Evolutionary conservation across 2,797 vertebrate species (phyloP).

Genomic region (Syngnathus rostellatus): DNA sequence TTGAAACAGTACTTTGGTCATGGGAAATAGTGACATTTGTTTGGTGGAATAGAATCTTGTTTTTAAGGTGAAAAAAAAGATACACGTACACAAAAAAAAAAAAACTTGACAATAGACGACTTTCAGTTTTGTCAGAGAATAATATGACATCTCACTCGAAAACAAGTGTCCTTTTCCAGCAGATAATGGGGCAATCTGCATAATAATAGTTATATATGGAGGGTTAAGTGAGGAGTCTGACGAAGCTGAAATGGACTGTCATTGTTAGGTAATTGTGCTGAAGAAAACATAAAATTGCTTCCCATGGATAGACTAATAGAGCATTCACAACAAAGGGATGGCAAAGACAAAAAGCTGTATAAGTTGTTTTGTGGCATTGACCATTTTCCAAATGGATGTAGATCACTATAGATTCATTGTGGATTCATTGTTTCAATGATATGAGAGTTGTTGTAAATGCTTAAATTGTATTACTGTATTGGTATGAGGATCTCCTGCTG

Average conservation of each 20-base stretch:
- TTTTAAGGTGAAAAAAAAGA: neutral
- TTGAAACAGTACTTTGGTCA: neutral
- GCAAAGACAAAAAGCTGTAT: neutral
- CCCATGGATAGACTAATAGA: constrained; percentile 42
- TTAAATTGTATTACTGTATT: neutral
- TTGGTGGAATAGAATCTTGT: neutral
- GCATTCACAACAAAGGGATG: constrained; percentile 23
- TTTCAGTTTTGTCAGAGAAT: constrained; percentile 25
- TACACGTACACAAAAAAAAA: neutral
- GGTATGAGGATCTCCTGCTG: too few species aligned
- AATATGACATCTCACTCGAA: constrained; percentile 44
- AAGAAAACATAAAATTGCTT: constrained; percentile 46
- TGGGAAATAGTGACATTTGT: neutral
- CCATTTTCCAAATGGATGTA: neutral
- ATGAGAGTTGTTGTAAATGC: neutral
- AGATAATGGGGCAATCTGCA: constrained; percentile 59
- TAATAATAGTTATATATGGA: constrained; percentile 59
- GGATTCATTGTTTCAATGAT: neutral
- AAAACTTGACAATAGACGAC: constrained; percentile 26
- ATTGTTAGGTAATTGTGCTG: constrained; percentile 56
- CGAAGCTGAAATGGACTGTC: constrained; percentile 56
- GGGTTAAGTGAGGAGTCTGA: constrained; percentile 51
- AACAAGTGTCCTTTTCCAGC: constrained; percentile 41
- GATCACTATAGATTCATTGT: neutral
- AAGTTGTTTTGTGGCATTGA: neutral